Evolutionary conservation across 2,888 invertebrate species (phyloP), one percentile per base, ranked within the genome.

Genomic region (Macrophya alboannulata): DNA sequence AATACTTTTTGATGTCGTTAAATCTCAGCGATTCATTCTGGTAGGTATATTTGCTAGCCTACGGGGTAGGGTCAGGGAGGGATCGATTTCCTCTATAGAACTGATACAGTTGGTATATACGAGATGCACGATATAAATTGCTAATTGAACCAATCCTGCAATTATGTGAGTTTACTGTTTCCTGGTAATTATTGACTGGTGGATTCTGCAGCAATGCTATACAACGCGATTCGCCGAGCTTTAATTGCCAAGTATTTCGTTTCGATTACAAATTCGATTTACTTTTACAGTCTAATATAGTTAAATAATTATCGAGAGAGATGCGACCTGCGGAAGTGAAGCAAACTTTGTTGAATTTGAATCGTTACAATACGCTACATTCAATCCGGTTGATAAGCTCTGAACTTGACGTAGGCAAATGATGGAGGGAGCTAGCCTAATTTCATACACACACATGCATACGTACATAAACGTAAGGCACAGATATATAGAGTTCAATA

Each of bases 131-230:
- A 77, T 77, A 59, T 40, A 43, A 81, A 81, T 62, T 62, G 43
- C 77, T 77, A 77, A 77, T 77, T 77, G 51, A 77, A 77, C 76
- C 51, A 79, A 79, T 43, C 59, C 62, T 48, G 15, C 12, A 81
- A 81, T 81, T 62, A 81, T 40, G 79, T 25, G 43, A 43, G 59
- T 40, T 62, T 81, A 62, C 79, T 21, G 43, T 59, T 62, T 40
- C 48, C 59, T 59, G 79, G 21, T 43, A 15, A 59, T 43, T 62
- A 81, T 81, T 25, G 62, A 59, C 12, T 43, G 21, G 21, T 62
- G 62, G 68, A 68, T 37, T 17, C 37, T 6, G 37, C 15, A 25
- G 37, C 15, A 43, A 15, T n/a, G 2, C 9, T 71, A 6, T 51
- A 17, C n/a, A n/a, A n/a, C 37, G 37, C n/a, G 17, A 55, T 37